Evolutionary conservation across 1,140 invertebrate species (phyloP), one percentile per base, ranked within the genome.

Genomic region (Lepidurus apus): DNA sequence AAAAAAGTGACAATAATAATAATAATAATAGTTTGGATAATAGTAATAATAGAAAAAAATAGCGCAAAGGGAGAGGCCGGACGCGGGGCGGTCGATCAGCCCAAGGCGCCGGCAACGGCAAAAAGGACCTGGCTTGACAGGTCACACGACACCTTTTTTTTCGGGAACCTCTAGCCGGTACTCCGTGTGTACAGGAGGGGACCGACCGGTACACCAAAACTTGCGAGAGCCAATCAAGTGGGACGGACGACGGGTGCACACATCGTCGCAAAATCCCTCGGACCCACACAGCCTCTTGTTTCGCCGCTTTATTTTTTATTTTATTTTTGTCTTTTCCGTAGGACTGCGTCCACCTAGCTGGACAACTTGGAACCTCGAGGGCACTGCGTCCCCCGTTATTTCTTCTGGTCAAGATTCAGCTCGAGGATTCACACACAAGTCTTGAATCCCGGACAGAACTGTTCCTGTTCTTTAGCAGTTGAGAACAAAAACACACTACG

Each of bases 1-100:
- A 65, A 65, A 65, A 65, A 65, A 13, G 21, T 13, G 53, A 65
- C 53, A 65, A 65, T 65, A 65, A 65, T 65, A 65, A n/a, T 65
- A 65, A n/a, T 65, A 65, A 65, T 65, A 65, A 65, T 65, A 65
- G 53, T n/a, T 65, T 65, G 53, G 53, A 65, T 65, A 65, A 21
- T 65, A 65, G 53, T 65, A 13, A 65, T 65, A 65, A 65, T 65
- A 21, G 53, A 65, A 65, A 65, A 47, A 65, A 65, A 65, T 65
- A 65, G 53, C 53, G 53, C 53, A 65, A 65, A 65, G 53, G 53
- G 53, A 65, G 53, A 65, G 53, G 53, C 53, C 53, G n/a, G 53
- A 65, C 53, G 53, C 53, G 53, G 53, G 53, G 53, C 53, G 53
- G 53, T 65, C 53, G 53, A 65, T 65, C 53, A 65, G 53, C 53